phyloP scores from a whole-genome alignment of 2,888 invertebrate genomes.

The Hedya salicella region DNA sequence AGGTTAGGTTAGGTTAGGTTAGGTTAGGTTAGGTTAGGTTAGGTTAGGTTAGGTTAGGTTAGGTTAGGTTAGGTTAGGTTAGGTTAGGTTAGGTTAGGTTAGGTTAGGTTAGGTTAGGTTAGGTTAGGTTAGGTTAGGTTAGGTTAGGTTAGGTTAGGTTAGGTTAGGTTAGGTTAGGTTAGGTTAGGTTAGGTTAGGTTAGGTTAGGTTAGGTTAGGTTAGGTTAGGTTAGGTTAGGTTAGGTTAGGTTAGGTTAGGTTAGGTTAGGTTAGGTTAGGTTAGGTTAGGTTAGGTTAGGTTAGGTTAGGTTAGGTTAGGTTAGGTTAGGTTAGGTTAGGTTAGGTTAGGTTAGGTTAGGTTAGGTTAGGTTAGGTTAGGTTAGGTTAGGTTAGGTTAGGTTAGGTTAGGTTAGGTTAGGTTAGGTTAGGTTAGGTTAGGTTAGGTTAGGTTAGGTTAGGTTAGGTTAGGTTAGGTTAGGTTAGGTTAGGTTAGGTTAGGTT shows the following conservation, averaged over 20 bases:
- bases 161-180: conserved; percentile 7
- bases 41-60: conserved; percentile 7
- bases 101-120: conserved; percentile 7
- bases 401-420: conserved; percentile 7
- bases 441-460: conserved; percentile 7
- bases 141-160: conserved; percentile 7
- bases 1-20: conserved; percentile 7
- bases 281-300: conserved; percentile 7
- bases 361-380: conserved; percentile 7
- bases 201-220: conserved; percentile 7
- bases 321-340: conserved; percentile 7
- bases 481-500: conserved; percentile 7
- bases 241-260: conserved; percentile 7
- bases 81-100: conserved; percentile 7
- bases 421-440: conserved; percentile 7
- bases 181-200: conserved; percentile 7
- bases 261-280: conserved; percentile 7
- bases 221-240: conserved; percentile 7
- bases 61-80: conserved; percentile 7
- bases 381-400: conserved; percentile 7
- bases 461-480: conserved; percentile 7
- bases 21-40: conserved; percentile 7
- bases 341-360: conserved; percentile 7
- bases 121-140: conserved; percentile 7
- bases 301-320: conserved; percentile 7